phyloP scores from a whole-genome alignment of 2,797 vertebrate genomes.

The Gastrophryne carolinensis region DNA sequence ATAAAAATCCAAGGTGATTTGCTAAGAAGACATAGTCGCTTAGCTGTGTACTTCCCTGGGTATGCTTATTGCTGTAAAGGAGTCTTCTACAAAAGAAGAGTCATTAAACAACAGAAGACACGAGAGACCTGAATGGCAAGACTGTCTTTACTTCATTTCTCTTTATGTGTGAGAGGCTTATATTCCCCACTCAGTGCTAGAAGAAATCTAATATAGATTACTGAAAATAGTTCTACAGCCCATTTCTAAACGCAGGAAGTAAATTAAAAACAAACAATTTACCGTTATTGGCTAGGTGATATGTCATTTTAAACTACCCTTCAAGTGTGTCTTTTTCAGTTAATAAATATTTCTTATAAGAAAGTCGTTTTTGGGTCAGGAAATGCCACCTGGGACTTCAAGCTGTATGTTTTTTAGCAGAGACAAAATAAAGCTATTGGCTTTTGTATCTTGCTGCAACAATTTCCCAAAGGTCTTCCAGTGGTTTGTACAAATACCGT shows the following conservation, averaged over 20 bases:
- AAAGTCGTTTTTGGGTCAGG: constrained; percentile 52
- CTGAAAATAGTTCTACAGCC: constrained; percentile 49
- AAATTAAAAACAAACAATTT: constrained; percentile 53
- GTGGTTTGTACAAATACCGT: constrained; percentile 37
- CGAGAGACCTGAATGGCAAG: constrained; percentile 26
- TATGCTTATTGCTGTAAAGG: constrained; percentile 33
- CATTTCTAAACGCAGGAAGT: constrained; percentile 40
- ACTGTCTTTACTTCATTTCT: constrained; percentile 36
- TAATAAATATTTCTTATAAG: constrained; percentile 51
- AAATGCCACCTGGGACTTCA: constrained; percentile 34
- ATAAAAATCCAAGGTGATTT: constrained; percentile 46
- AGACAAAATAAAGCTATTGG: constrained; percentile 50
- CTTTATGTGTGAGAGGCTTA: constrained; percentile 37
- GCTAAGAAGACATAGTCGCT: constrained; percentile 27
- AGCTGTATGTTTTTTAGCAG: constrained; percentile 37
- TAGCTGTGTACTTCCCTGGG: constrained; percentile 32
- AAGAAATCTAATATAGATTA: constrained; percentile 53
- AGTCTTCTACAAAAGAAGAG: constrained; percentile 38
- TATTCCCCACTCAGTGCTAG: constrained; percentile 48
- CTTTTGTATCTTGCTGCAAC: constrained; percentile 42
- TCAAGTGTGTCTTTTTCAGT: constrained; percentile 44
- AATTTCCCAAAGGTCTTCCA: constrained; percentile 40
- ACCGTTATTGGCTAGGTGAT: constrained; percentile 44
- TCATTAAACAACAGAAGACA: constrained; percentile 39
- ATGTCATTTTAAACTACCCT: constrained; percentile 49